Percentiles rank a stretch among this genome's conserved stretches.
Conservation (phyloP, 2,888 invertebrate species). For the Rosalia funebris region DNA sequence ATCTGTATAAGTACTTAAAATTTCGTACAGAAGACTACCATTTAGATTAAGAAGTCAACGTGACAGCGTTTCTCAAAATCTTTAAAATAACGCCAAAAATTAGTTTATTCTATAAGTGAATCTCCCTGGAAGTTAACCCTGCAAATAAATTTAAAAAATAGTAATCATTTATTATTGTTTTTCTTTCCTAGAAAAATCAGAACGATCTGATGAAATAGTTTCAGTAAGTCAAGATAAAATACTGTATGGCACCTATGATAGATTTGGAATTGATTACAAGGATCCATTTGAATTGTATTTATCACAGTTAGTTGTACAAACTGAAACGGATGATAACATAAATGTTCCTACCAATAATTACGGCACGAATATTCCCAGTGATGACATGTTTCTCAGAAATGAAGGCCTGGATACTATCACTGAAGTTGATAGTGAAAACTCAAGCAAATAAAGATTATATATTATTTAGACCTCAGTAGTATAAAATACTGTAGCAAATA, state of each 20-base stretch:
- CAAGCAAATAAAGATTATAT: too few species aligned
- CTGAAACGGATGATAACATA: background rate
- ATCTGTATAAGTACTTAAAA: too few species aligned
- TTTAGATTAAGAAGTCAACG: too few species aligned
- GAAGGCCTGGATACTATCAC: constrained; percentile 37
- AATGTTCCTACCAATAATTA: background rate
- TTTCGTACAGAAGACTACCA: too few species aligned
- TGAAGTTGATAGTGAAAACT: constrained; percentile 37
- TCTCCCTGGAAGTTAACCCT: too few species aligned
- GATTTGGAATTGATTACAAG: constrained; percentile 14
- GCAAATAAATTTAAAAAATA: too few species aligned
- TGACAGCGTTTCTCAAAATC: too few species aligned
- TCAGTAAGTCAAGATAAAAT: background rate
- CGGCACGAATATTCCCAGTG: background rate
- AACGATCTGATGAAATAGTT: background rate
- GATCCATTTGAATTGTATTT: constrained; percentile 35
- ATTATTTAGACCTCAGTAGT: too few species aligned
- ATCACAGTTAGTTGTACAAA: constrained; percentile 26
- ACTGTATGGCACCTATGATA: background rate
- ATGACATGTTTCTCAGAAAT: constrained; percentile 28
- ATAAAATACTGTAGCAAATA: too few species aligned
- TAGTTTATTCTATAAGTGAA: too few species aligned
- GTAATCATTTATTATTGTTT: too few species aligned
- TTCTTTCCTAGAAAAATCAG: background rate
- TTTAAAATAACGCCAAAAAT: too few species aligned